Percentiles rank a stretch among this genome's conserved stretches.
Conservation (phyloP, 2,888 invertebrate species). For the Troides oblongomaculatus region DNA sequence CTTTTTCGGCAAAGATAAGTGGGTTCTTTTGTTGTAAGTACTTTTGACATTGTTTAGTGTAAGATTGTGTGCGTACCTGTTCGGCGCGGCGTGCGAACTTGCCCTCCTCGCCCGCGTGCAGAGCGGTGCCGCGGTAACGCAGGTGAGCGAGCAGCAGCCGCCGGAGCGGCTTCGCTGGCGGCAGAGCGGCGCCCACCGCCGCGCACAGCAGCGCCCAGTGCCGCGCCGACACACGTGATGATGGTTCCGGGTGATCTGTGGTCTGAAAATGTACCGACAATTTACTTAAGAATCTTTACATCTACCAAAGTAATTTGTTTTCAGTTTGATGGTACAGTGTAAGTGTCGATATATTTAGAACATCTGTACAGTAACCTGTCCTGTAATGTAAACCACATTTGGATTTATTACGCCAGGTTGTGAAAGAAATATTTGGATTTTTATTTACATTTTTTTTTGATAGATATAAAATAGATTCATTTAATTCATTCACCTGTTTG, state of each 20-base stretch:
- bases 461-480: not conserved
- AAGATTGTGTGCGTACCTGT: constrained; percentile 74
- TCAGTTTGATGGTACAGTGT: too few relatives aligned
- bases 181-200: constrained; percentile 84
- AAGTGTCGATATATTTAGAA: too few relatives aligned
- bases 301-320: too few relatives aligned
- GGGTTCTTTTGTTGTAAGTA: not conserved
- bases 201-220: constrained; percentile 93
- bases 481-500: constrained; percentile 82
- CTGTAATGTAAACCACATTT: too few relatives aligned
- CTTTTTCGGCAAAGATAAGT: too few relatives aligned
- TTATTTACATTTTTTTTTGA: not conserved
- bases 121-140: constrained; percentile 92
- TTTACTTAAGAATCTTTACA: too few relatives aligned
- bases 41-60: not conserved
- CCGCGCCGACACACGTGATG: constrained; percentile 90
- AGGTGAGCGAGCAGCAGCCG: constrained; percentile 94
- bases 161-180: constrained; percentile 91
- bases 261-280: constrained; percentile 78
- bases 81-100: constrained; percentile 96
- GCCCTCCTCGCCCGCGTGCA: constrained; percentile 92
- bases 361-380: too few relatives aligned
- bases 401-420: too few relatives aligned
- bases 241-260: constrained; percentile 94
- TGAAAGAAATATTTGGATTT: too few relatives aligned